These are phyloP conservation scores for Forficula auricularia DNA, from an alignment of 1,140 invertebrate genomes.

Conservation along the genomic window DNA sequence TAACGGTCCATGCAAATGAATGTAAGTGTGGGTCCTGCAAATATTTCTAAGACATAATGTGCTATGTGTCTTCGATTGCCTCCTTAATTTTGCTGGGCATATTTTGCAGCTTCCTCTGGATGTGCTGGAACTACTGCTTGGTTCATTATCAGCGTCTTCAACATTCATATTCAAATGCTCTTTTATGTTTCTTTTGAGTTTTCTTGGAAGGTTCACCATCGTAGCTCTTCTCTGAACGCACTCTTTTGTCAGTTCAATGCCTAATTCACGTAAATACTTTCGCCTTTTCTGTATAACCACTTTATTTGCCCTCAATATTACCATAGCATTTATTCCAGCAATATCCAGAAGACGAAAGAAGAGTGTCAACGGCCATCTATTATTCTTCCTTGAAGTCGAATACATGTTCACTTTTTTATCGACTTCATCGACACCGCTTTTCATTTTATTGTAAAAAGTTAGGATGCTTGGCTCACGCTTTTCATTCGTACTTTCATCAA, in stretches of 20 bases:
- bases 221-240: too few relatives aligned
- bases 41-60: too few relatives aligned
- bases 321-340: neutral
- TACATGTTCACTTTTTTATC: conserved; percentile 19
- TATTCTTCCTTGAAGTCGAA: conserved; percentile 12
- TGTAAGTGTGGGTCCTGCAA: too few relatives aligned
- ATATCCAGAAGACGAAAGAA: conserved; percentile 6
- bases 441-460: conserved; percentile 23
- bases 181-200: too few relatives aligned
- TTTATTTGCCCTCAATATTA: neutral
- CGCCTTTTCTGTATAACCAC: neutral
- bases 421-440: conserved; percentile 24
- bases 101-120: too few relatives aligned
- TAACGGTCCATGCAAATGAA: too few relatives aligned
- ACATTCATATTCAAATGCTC: too few relatives aligned
- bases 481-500: conserved; percentile 12
- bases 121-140: too few relatives aligned
- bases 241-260: neutral
- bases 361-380: conserved; percentile 4
- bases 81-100: too few relatives aligned
- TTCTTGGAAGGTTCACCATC: too few relatives aligned
- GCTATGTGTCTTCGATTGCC: too few relatives aligned
- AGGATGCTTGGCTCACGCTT: conserved; percentile 23
- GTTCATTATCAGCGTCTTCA: too few relatives aligned
- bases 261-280: neutral